Percentiles rank a stretch among this genome's conserved stretches.
phyloP scores from a whole-genome alignment of 2,888 invertebrate species.

The Lottia scabra region DNA sequence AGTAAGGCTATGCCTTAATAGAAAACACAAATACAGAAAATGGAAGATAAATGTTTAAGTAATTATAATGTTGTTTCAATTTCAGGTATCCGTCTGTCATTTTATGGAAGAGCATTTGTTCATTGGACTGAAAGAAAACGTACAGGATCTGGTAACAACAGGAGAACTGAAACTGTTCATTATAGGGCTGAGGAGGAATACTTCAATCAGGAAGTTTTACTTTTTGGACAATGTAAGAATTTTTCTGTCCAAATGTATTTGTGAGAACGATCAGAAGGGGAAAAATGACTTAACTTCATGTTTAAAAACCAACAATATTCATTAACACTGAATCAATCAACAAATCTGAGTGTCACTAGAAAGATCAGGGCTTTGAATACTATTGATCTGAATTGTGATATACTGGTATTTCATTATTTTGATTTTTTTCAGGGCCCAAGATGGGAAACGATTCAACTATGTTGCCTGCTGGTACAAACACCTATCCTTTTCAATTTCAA shows the following conservation, averaged over 20 bases:
- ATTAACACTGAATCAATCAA: no score
- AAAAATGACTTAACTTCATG: no score
- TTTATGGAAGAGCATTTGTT: slow-evolving; percentile 54
- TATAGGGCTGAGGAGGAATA: slow-evolving; percentile 55
- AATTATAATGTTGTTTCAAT: slow-evolving; percentile 8
- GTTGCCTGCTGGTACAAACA: slow-evolving; percentile 77
- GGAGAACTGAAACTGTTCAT: slow-evolving; percentile 46
- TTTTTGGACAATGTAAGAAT: slow-evolving; percentile 42
- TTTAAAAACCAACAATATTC: no score
- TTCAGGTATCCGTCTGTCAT: slow-evolving; percentile 53
- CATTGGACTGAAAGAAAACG: slow-evolving; percentile 58
- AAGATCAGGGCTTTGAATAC: no score
- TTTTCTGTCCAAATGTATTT: not conserved
- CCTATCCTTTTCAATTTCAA: slow-evolving; percentile 83
- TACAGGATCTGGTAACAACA: slow-evolving; percentile 53
- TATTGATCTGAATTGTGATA: no score
- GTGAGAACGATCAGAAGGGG: not conserved
- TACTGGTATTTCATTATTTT: no score
- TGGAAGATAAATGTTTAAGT: no score
- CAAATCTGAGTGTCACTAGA: no score
- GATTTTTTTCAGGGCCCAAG: no score
- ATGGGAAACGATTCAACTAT: slow-evolving; percentile 65
- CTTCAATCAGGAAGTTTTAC: slow-evolving; percentile 42
- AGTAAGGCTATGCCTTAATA: no score
- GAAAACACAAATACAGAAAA: no score